Percentiles rank a stretch among this genome's conserved stretches.
These are phyloP conservation scores for Odontophorus gujanensis DNA, from an alignment of 2,113 vertebrate genomes.

Conservation along the genomic window DNA sequence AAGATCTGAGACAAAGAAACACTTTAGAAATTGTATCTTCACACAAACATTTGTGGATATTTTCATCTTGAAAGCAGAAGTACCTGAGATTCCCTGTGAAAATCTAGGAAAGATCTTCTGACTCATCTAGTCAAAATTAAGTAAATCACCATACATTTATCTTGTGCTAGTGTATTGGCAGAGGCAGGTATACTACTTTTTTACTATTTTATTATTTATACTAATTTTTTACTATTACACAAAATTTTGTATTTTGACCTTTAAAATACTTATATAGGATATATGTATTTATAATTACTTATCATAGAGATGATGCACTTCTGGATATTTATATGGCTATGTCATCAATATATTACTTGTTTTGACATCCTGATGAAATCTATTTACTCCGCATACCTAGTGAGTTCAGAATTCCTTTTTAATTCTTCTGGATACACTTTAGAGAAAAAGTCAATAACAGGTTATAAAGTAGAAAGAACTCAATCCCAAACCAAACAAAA, in stretches of 20 bases:
- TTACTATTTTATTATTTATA: too few species aligned
- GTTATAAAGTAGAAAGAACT: not conserved
- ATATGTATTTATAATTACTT: not conserved
- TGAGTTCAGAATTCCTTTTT: not conserved
- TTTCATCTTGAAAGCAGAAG: not conserved
- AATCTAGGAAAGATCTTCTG: not conserved
- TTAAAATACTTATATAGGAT: not conserved
- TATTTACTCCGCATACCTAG: not conserved
- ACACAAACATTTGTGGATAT: not conserved
- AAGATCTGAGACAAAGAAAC: not conserved
- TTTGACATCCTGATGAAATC: not conserved
- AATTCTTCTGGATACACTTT: not conserved
- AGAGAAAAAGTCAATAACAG: not conserved
- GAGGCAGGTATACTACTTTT: not conserved
- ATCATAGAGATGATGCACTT: fast-evolving
- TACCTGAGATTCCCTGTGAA: not conserved
- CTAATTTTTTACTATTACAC: fast-evolving
- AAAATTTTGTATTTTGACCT: not conserved
- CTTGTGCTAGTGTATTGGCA: not conserved
- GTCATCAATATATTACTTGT: not conserved
- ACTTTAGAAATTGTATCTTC: not conserved
- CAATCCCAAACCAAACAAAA: not conserved
- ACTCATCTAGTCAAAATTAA: not conserved
- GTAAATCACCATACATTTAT: not conserved
- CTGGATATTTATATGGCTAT: not conserved